Evolutionary conservation across 2,113 vertebrate genomes (phyloP).

Genomic region (Crotophaga sulcirostris): DNA sequence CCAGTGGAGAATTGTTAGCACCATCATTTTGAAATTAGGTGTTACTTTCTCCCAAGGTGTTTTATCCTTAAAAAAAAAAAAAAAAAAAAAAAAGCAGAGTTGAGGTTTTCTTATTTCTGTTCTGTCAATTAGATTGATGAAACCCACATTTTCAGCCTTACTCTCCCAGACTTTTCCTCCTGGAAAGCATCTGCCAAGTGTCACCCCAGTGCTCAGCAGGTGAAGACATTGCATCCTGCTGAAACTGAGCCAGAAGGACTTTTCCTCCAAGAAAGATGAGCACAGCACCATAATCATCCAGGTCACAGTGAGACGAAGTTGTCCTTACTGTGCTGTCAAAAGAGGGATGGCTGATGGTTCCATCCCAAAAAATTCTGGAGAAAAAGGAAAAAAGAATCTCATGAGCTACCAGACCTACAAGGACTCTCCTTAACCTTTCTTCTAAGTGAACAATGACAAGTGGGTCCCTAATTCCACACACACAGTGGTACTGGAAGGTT

Average conservation of each 20-base stretch:
- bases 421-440: background rate
- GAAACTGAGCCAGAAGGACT: background rate
- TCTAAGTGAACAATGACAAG: background rate
- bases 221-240: background rate
- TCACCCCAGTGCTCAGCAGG: fast-evolving
- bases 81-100: background rate
- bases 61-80: background rate
- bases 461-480: fast-evolving
- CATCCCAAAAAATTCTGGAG: no score
- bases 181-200: background rate
- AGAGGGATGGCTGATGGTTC: background rate
- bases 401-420: background rate
- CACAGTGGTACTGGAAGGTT: background rate
- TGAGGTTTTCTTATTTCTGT: background rate
- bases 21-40: background rate
- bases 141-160: background rate
- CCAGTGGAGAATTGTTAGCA: background rate
- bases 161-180: background rate
- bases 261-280: background rate
- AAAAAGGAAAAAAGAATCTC: background rate
- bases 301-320: background rate
- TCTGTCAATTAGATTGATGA: background rate
- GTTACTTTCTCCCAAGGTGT: background rate
- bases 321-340: background rate
- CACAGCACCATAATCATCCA: background rate